Conservation (phyloP, 2,113 vertebrate species). For the Mohoua ochrocephala region DNA sequence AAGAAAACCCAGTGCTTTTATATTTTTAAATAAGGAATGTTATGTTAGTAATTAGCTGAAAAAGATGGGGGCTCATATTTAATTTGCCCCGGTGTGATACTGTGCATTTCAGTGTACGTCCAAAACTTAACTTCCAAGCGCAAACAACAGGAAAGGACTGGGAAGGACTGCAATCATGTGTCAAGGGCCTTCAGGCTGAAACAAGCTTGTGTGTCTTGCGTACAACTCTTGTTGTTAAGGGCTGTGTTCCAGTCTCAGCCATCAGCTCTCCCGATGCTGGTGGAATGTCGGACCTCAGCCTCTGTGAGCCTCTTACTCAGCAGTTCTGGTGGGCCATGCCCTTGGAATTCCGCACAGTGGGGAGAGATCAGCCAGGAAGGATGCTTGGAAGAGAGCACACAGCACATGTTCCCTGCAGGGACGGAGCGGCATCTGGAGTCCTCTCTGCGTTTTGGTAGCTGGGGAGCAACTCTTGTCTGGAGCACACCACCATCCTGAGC, state of each 20-base stretch:
- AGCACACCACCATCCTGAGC: not conserved
- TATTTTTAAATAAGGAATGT: not conserved
- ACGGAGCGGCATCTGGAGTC: not conserved
- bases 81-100: not conserved
- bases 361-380: not conserved
- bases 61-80: not conserved
- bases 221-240: fast-evolving
- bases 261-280: fast-evolving
- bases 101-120: not conserved
- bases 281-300: fast-evolving
- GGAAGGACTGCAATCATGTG: not conserved
- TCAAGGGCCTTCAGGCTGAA: not conserved
- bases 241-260: not conserved
- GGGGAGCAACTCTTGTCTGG: not conserved
- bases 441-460: not conserved
- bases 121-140: not conserved
- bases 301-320: not conserved
- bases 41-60: not conserved
- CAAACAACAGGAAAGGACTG: not conserved
- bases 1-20: not conserved
- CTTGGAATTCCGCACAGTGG: not conserved
- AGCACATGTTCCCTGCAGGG: fast-evolving
- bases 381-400: not conserved
- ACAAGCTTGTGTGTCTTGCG: not conserved
- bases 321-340: not conserved